These are phyloP conservation scores for Sinosuthora webbiana DNA, from an alignment of 2,113 vertebrate genomes.

Conservation along the genomic window DNA sequence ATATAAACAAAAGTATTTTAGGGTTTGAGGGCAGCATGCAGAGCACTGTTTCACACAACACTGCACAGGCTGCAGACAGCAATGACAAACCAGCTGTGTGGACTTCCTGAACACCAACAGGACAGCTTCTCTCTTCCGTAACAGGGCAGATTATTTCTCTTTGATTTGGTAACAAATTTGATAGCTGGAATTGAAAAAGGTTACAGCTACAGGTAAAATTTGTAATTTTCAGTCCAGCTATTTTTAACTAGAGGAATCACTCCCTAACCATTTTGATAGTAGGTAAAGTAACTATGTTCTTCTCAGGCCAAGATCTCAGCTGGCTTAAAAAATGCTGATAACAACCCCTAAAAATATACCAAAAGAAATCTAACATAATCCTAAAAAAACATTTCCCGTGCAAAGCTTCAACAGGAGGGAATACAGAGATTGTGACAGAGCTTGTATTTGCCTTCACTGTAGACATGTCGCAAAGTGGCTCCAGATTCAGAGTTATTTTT, in stretches of 20 bases:
- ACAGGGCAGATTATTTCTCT: neutral
- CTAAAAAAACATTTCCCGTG: neutral
- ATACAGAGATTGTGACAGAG: neutral
- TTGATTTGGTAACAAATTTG: neutral
- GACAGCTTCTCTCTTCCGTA: neutral
- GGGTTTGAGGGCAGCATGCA: neutral
- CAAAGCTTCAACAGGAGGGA: neutral
- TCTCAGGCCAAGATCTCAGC: neutral
- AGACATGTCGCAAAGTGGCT: neutral
- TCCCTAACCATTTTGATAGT: neutral
- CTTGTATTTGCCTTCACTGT: neutral
- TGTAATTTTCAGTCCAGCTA: neutral
- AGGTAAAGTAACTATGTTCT: neutral
- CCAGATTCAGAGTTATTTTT: neutral
- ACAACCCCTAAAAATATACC: neutral
- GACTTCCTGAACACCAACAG: neutral
- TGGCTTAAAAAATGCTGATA: neutral
- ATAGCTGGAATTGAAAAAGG: neutral
- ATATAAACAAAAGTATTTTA: neutral
- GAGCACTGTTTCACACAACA: neutral
- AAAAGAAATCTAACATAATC: neutral
- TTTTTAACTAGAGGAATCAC: neutral
- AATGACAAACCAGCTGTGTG: neutral
- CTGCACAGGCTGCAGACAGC: neutral
- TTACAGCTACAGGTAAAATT: neutral